Evolutionary conservation across 2,888 invertebrate species (phyloP), one percentile per base, ranked within the genome.

Genomic region (Fabriciana adippe): DNA sequence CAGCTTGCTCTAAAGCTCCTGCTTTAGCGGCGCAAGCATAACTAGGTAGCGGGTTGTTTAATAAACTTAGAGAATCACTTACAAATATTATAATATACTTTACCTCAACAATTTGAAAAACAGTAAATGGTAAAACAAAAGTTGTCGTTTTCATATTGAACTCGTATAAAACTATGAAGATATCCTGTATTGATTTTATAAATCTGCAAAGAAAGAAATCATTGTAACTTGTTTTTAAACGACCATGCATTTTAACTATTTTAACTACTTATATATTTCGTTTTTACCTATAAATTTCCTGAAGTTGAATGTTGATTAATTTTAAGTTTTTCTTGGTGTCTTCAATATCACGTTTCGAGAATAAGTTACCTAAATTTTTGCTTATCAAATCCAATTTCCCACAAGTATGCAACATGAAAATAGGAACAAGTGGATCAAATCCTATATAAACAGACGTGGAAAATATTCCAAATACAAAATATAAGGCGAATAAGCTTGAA

Each of bases 341-440:
- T 53, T 74, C 71, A 2, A 65, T 66, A 54, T 75, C 73, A 3
- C 74, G 65, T 48, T 80, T 72, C 0, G 71, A 61, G 62, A 87
- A 82, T 8, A 85, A 50, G 50, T 73, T 80, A n/a, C 67, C 68
- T 50, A 90, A 78, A 50, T 81, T 78, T n/a, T 67, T 70, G 48
- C 80, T 84, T 0, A 87, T 76, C 15, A 91, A 68, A 26, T 88
- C 82, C 4, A 89, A 71, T 64, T 90, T 89, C 4, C 89, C 88
- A 69, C 89, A 87, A 6, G 78, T 75, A 64, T 91, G 89, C 41
- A 88, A 67, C 72, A 88, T 78, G 69, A 88, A 85, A 75, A 89
- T 87, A 0, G 88, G 87, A 1, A 85, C 81, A n/a, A 91, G 68
- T 2, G 90, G 84, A 76, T 91, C 90, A 71, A 89, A 90, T 3